phyloP scores from a whole-genome alignment of 30 jellyfish, hydroid and myxozoan species.

The Pelagia noctiluca region DNA sequence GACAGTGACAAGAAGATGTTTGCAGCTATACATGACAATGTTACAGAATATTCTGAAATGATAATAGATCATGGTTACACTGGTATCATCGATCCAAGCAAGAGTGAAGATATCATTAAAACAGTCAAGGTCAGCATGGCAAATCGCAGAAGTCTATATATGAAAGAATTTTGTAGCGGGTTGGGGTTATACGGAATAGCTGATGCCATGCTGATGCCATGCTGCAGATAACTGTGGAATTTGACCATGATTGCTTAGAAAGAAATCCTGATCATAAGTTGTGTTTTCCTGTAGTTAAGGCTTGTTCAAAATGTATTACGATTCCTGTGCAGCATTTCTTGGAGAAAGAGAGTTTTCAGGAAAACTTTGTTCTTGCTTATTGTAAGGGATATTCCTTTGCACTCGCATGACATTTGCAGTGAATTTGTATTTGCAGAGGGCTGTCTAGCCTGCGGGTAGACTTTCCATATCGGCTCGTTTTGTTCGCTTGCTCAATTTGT shows the following conservation, averaged over 20 bases:
- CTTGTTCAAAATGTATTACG: slow-evolving; percentile 25
- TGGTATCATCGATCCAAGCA: background rate
- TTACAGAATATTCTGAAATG: background rate
- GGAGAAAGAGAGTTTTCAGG: background rate
- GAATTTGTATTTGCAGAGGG: background rate
- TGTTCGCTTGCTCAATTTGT: background rate
- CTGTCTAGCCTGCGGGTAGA: background rate
- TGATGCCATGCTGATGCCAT: background rate
- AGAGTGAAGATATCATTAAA: background rate
- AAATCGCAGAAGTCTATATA: background rate
- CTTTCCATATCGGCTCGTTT: background rate
- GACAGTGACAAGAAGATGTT: background rate
- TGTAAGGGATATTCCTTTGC: slow-evolving; percentile 32
- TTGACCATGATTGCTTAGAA: slow-evolving; percentile 50
- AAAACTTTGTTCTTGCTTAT: slow-evolving; percentile 5
- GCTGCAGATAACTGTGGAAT: slow-evolving; percentile 14
- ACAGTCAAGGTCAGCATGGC: background rate
- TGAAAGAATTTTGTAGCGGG: slow-evolving; percentile 4
- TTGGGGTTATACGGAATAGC: background rate
- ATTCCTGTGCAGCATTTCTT: slow-evolving; percentile 28
- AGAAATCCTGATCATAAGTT: slow-evolving; percentile 48
- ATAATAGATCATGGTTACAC: slow-evolving; percentile 23
- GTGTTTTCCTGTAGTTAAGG: slow-evolving; percentile 31
- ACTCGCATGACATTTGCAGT: background rate
- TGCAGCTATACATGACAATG: background rate